Conservation (phyloP, 2,888 invertebrate genomes). For the Tenthredo distinguenda region DNA sequence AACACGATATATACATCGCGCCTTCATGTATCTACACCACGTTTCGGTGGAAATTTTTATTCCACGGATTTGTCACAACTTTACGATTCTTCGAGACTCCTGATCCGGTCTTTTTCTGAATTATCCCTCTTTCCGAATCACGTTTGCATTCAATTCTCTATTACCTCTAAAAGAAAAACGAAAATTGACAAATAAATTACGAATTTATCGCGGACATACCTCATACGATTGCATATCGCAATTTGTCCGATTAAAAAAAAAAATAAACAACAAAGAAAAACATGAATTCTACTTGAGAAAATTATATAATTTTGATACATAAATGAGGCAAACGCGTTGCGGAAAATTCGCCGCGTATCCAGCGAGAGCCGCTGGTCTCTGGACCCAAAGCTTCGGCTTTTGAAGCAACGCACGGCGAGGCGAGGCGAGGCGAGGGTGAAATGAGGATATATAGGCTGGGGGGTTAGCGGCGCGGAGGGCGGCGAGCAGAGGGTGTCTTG, state of each 20-base stretch:
- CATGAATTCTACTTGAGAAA: not conserved
- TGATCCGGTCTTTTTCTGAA: not conserved
- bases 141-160: not conserved
- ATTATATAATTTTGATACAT: not conserved
- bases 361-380: conserved; percentile 12
- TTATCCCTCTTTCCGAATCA: not conserved
- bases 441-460: conserved; percentile 56
- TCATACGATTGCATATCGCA: not conserved
- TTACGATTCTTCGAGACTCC: not conserved
- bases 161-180: not conserved
- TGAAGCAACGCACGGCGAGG: conserved; percentile 49
- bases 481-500: conserved; percentile 65
- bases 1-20: not conserved
- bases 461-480: conserved; percentile 43
- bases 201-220: not conserved
- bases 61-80: not conserved
- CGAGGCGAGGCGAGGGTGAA: conserved; percentile 45
- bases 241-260: not conserved
- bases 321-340: not conserved
- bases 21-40: not conserved
- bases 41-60: not conserved
- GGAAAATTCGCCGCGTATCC: conserved; percentile 3
- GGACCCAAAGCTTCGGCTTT: conserved; percentile 16
- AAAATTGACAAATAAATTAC: not conserved
- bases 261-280: no score